Conservation (phyloP, 2,797 vertebrate genomes). For the Falco cherrug region DNA sequence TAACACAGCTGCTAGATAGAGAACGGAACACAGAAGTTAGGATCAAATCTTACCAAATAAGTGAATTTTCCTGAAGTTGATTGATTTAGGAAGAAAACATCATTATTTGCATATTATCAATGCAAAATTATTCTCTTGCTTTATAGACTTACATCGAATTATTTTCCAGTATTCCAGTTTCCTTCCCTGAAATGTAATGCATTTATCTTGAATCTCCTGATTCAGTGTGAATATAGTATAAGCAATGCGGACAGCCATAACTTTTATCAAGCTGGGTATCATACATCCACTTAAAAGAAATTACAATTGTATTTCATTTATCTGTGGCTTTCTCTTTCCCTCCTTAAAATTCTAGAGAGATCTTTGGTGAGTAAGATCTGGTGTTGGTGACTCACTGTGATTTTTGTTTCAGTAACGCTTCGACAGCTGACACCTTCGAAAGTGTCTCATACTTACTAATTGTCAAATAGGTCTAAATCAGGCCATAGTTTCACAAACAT, state of each 20-base stretch:
- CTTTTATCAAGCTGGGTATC: not conserved
- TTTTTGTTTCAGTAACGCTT: conserved; percentile 36
- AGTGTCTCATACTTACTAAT: not conserved
- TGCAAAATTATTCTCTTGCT: not conserved
- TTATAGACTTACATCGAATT: not conserved
- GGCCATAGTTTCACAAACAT: not conserved
- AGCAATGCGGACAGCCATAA: not conserved
- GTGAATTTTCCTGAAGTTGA: not conserved
- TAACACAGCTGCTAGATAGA: not conserved
- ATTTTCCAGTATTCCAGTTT: not conserved
- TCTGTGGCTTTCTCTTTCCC: not conserved
- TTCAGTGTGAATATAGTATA: not conserved
- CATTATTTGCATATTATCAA: not conserved
- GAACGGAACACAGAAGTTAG: not conserved
- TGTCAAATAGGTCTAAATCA: conserved; percentile 26
- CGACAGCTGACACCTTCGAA: conserved; percentile 20
- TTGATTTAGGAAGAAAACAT: not conserved
- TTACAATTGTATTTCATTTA: not conserved
- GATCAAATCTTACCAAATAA: not conserved
- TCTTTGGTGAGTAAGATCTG: not conserved
- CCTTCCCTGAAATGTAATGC: not conserved
- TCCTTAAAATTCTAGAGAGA: not conserved
- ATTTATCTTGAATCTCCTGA: not conserved
- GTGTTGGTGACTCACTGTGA: conserved; percentile 8
- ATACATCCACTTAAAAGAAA: too few species aligned